A percentile compares a stretch with the other conserved stretches of the same genome.
Evolutionary conservation across 2,797 vertebrate species (phyloP).

Genomic region (Trachurus trachurus): DNA sequence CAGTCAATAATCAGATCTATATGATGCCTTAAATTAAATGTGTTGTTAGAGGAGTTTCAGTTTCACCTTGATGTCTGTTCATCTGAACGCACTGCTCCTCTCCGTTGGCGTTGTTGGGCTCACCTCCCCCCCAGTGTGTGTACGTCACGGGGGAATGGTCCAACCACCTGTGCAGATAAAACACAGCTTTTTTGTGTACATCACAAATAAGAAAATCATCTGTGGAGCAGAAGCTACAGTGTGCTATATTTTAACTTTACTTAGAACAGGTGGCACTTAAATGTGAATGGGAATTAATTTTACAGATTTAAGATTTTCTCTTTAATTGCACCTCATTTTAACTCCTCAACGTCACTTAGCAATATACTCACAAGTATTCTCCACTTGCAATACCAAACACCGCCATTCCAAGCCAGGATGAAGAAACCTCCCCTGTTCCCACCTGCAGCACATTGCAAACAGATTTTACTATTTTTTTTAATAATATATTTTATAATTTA

Average conservation of each 20-base stretch:
- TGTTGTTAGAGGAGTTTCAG: background rate
- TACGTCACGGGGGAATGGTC: conserved; percentile 81
- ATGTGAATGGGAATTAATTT: too few species aligned
- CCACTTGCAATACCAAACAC: conserved; percentile 74
- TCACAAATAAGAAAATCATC: background rate
- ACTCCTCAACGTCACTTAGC: background rate
- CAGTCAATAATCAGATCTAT: background rate
- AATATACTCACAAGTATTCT: conserved; percentile 78
- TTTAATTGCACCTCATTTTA: background rate
- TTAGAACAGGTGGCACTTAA: background rate
- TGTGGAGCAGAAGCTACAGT: background rate
- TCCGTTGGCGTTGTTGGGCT: conserved; percentile 87
- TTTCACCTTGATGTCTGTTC: conserved; percentile 83
- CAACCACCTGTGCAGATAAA: conserved; percentile 78
- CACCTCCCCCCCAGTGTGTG: conserved; percentile 85
- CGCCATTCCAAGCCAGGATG: conserved; percentile 85
- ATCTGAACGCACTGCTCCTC: conserved; percentile 89
- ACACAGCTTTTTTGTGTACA: background rate
- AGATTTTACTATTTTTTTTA: background rate
- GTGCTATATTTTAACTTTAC: background rate
- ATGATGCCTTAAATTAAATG: background rate
- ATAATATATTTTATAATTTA: background rate
- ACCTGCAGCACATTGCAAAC: conserved; percentile 73
- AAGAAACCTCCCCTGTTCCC: conserved; percentile 78
- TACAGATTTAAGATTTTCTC: too few species aligned